Percentiles rank a stretch among this genome's conserved stretches.
Evolutionary conservation across 1,140 invertebrate genomes (phyloP).

Genomic region (Philopotamus ludificatus): DNA sequence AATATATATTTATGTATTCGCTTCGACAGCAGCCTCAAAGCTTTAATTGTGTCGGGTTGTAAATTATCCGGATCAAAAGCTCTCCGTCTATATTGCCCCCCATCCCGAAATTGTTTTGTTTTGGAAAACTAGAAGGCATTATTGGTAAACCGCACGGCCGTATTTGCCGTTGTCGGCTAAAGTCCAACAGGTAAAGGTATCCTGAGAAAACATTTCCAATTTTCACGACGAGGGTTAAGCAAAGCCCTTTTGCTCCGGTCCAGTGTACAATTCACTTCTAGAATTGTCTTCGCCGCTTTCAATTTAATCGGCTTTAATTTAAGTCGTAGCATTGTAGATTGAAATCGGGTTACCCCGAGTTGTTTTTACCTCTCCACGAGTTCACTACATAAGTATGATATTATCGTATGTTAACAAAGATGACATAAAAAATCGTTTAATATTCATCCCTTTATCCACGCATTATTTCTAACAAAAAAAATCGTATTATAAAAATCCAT

Average conservation of each 20-base stretch:
- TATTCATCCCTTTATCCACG: too few species aligned
- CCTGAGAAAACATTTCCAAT: slow-evolving; percentile 13
- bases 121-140: background rate
- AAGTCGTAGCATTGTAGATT: too few species aligned
- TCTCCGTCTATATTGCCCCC: background rate
- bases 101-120: background rate
- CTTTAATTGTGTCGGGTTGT: background rate
- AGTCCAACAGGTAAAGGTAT: slow-evolving; percentile 20
- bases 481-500: too few species aligned
- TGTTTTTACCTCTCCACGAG: too few species aligned
- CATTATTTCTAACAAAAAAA: too few species aligned
- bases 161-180: slow-evolving; percentile 14
- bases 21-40: background rate
- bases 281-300: slow-evolving; percentile 5
- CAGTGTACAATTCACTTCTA: slow-evolving; percentile 8
- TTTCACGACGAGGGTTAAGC: slow-evolving; percentile 1
- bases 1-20: background rate
- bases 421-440: too few species aligned
- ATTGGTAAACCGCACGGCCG: slow-evolving; percentile 1
- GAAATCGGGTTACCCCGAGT: too few species aligned
- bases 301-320: background rate
- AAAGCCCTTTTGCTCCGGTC: slow-evolving; percentile 1
- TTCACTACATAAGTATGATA: too few species aligned
- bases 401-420: too few species aligned
- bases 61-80: background rate